Conservation (phyloP, 2,888 invertebrate genomes). For the Callinectes sapidus region DNA sequence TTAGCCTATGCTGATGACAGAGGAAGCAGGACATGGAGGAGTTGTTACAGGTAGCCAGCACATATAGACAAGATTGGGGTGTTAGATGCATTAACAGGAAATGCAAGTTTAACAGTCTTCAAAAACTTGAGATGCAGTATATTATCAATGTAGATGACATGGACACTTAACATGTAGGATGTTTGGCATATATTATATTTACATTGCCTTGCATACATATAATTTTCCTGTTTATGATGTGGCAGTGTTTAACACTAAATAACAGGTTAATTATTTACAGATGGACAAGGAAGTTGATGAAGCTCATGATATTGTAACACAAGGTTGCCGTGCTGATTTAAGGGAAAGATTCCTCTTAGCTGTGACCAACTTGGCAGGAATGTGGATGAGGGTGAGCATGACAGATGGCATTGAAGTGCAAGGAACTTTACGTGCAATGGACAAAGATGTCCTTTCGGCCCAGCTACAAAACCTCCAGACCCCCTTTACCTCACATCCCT, state of each 20-base stretch:
- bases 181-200: no score
- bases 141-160: no score
- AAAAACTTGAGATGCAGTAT: no score
- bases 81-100: no score
- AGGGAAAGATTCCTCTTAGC: conserved; percentile 57
- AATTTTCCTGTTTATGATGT: no score
- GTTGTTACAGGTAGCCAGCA: no score
- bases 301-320: background rate
- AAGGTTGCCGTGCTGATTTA: conserved; percentile 55
- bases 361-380: conserved; percentile 49
- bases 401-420: conserved; percentile 44
- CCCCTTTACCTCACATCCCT: conserved; percentile 27
- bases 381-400: conserved; percentile 38
- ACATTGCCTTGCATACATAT: no score
- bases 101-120: no score
- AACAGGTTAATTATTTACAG: background rate
- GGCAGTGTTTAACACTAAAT: background rate
- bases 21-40: no score
- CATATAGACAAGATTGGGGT: no score
- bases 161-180: no score
- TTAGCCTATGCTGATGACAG: no score
- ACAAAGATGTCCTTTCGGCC: conserved; percentile 55
- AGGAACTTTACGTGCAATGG: conserved; percentile 53
- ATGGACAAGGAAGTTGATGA: background rate
- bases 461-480: conserved; percentile 60